These are phyloP conservation scores for Eupithecia exiguata DNA, from an alignment of 2,888 invertebrate species.

Conservation along the genomic window DNA sequence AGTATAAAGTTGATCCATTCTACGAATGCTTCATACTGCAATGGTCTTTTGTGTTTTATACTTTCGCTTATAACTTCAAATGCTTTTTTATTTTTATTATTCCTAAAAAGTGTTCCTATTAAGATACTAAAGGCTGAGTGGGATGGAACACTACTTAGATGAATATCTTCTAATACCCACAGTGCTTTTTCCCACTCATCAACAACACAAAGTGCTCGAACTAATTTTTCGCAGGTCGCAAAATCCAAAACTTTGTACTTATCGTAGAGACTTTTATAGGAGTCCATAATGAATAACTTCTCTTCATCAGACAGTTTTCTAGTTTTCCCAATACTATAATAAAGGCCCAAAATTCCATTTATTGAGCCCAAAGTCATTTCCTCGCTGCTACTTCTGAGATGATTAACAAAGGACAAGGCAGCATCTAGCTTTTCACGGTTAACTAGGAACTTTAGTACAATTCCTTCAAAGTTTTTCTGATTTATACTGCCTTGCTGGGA, in stretches of 20 bases:
- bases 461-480: conserved; percentile 83
- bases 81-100: conserved; percentile 83
- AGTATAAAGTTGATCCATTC: conserved; percentile 81
- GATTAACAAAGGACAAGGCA: conserved; percentile 84
- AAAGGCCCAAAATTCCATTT: conserved; percentile 83
- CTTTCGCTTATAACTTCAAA: conserved; percentile 85
- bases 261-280: conserved; percentile 75
- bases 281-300: conserved; percentile 80
- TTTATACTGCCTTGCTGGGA: conserved; percentile 66
- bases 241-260: conserved; percentile 85
- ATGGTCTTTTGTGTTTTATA: conserved; percentile 68
- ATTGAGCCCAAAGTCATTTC: conserved; percentile 83
- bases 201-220: conserved; percentile 86
- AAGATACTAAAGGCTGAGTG: conserved; percentile 79
- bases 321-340: conserved; percentile 67
- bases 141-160: conserved; percentile 75
- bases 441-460: conserved; percentile 82
- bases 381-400: conserved; percentile 75
- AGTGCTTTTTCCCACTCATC: conserved; percentile 86
- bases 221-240: conserved; percentile 83
- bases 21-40: conserved; percentile 76
- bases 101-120: conserved; percentile 84
- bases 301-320: conserved; percentile 70
- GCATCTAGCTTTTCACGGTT: conserved; percentile 68
- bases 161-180: conserved; percentile 84